Conservation (phyloP, 2,888 invertebrate species). For the Parnassius mnemosyne region DNA sequence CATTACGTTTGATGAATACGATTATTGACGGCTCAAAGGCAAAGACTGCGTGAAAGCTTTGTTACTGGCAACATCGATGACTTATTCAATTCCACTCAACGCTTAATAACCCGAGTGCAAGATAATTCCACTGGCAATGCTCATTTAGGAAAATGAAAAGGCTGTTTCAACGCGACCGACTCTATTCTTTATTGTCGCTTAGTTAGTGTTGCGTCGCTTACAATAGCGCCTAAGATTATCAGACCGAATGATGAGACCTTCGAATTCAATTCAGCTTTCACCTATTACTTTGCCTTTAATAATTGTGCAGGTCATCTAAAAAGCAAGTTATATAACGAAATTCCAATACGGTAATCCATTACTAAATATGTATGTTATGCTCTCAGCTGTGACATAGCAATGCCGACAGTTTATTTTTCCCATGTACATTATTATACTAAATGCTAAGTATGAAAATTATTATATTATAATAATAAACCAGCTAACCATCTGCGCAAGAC, state of each 20-base stretch:
- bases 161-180: constrained; percentile 58
- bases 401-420: too few relatives aligned
- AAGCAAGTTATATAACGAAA: constrained; percentile 19
- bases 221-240: constrained; percentile 72
- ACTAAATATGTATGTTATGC: not conserved
- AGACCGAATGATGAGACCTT: constrained; percentile 75
- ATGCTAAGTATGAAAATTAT: too few relatives aligned
- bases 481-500: too few relatives aligned
- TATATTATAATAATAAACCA: too few relatives aligned
- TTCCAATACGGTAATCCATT: constrained; percentile 8
- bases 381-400: too few relatives aligned
- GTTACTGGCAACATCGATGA: constrained; percentile 53
- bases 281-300: constrained; percentile 66
- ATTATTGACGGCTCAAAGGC: constrained; percentile 69
- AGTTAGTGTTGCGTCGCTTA: constrained; percentile 52
- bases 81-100: constrained; percentile 62
- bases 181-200: constrained; percentile 61
- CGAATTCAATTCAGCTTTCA: constrained; percentile 70
- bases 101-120: constrained; percentile 61
- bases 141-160: constrained; percentile 76
- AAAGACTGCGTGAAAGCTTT: constrained; percentile 67
- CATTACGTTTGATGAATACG: constrained; percentile 56
- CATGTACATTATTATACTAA: too few relatives aligned
- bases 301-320: constrained; percentile 34
- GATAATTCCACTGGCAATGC: constrained; percentile 53